Base-by-base conservation (phyloP, 2,888 invertebrate species). In the Eupsilia transversa region DNA sequence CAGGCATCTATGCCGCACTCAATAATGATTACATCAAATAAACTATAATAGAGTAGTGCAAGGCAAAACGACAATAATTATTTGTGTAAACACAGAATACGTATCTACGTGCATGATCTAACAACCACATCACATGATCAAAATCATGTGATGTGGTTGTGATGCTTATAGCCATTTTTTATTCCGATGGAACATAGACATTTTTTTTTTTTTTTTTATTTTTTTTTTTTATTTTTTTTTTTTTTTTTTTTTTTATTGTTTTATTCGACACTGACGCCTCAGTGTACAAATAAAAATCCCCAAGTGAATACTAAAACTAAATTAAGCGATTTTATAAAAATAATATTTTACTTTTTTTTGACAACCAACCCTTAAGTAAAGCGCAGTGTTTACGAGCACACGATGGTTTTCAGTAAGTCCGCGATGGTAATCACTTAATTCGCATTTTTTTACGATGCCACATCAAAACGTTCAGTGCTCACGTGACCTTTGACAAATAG, bases 351-450 rank as follows among this genome's bases (percentile, higher is more conserved):
- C 23, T 30, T 30, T 12, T 49, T 57, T 6, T 3, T 23, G 0
- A 7, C 20, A 56, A 54, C 63, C 27, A 67, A 33, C 80, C 77
- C 85, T 89, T 89, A 89, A 89, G 65, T 77, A 79, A 87, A 87
- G 74, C 77, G 49, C 83, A 75, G 80, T 71, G 76, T 90, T 91
- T 91, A 91, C 85, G 91, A 89, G 67, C 61, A 78, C 79, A 74
- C 82, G 85, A 89, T 83, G 85, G 82, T 83, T 88, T 88, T 88
- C 88, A 88, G 88, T 85, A 85, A 86, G 76, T 83, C 74, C 64
- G 77, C 71, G 91, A 91, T 91, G 77, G 83, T 91, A 89, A 91
- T 91, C 91, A 87, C 91, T 90, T 91, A 86, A 91, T 91, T 89
- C 87, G 84, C 74, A 52, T 85, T 74, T 84, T 74, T 91, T 91